phyloP scores from a whole-genome alignment of 2,888 invertebrate genomes.

The Brenthis hecate region DNA sequence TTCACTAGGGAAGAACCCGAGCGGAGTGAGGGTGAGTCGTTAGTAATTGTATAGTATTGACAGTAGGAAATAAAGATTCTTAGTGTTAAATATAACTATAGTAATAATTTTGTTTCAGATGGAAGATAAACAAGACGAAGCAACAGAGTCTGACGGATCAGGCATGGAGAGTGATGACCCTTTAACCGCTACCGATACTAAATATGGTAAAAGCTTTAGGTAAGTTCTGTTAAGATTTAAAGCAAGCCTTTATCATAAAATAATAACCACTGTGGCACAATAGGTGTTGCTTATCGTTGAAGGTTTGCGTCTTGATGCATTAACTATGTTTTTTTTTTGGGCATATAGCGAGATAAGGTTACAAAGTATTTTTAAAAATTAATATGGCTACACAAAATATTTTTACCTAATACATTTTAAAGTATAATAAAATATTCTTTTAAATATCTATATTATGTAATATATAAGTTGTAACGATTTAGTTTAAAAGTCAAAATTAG shows the following conservation, averaged over 20 bases:
- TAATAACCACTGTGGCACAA: not conserved
- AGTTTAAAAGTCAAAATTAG: not conserved
- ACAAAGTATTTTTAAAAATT: too few species aligned
- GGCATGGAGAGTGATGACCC: slow-evolving; percentile 79
- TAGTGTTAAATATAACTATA: too few species aligned
- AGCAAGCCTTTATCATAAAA: not conserved
- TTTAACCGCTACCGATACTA: slow-evolving; percentile 82
- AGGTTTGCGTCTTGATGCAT: not conserved
- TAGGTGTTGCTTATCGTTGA: not conserved
- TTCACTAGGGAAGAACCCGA: too few species aligned
- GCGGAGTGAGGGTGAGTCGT: too few species aligned
- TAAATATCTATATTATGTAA: too few species aligned
- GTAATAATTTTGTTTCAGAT: slow-evolving; percentile 53
- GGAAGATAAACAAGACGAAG: slow-evolving; percentile 65
- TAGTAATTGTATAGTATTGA: too few species aligned
- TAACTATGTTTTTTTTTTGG: too few species aligned
- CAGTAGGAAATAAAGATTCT: too few species aligned
- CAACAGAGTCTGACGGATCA: slow-evolving; percentile 67
- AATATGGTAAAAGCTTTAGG: slow-evolving; percentile 91
- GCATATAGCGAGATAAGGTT: too few species aligned
- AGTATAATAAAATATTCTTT: too few species aligned
- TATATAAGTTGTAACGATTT: too few species aligned
- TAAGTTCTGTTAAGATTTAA: slow-evolving; percentile 48
- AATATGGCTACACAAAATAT: too few species aligned
- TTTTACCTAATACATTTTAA: not conserved